Percentiles rank a stretch among this genome's conserved stretches.
Conservation (phyloP, 23 tunicate genomes). For the Ciona savignyi region DNA sequence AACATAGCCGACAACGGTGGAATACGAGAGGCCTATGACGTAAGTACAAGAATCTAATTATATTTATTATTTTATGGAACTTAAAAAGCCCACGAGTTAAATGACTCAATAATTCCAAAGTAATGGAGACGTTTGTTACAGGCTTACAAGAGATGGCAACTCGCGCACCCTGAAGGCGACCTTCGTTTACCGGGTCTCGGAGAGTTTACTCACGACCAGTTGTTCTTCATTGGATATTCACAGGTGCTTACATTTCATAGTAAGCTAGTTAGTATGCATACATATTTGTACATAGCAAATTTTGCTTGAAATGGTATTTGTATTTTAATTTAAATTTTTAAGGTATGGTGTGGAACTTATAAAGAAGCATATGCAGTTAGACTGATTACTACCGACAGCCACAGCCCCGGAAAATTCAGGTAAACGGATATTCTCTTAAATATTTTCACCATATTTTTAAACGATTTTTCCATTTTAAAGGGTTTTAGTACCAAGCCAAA, state of each 20-base stretch:
- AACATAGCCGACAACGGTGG: constrained; percentile 99
- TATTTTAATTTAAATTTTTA: background rate
- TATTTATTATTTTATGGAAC: too few species aligned
- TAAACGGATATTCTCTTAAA: too few species aligned
- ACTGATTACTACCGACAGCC: constrained; percentile 57
- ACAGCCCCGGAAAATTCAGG: constrained; percentile 87
- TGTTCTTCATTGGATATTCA: constrained; percentile 68
- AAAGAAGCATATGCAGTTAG: constrained; percentile 52
- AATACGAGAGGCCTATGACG: constrained; percentile 68
- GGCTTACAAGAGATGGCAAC: constrained; percentile 77
- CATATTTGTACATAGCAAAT: too few species aligned
- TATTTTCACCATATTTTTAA: too few species aligned
- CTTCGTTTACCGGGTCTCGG: constrained; percentile 56
- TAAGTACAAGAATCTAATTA: constrained; percentile 14
- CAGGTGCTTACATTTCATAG: constrained; percentile 27
- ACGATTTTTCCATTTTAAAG: too few species aligned
- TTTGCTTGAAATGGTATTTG: background rate
- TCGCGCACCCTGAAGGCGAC: constrained; percentile 52
- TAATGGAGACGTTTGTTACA: too few species aligned
- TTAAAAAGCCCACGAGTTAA: too few species aligned
- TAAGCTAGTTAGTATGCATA: background rate
- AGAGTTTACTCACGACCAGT: constrained; percentile 61
- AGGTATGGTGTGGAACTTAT: constrained; percentile 96
- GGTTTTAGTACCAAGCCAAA: constrained; percentile 47
- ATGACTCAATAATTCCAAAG: too few species aligned